Percentiles rank a stretch among this genome's conserved stretches.
phyloP scores from a whole-genome alignment of 2,888 invertebrate genomes.

The Macrosiphum euphorbiae region DNA sequence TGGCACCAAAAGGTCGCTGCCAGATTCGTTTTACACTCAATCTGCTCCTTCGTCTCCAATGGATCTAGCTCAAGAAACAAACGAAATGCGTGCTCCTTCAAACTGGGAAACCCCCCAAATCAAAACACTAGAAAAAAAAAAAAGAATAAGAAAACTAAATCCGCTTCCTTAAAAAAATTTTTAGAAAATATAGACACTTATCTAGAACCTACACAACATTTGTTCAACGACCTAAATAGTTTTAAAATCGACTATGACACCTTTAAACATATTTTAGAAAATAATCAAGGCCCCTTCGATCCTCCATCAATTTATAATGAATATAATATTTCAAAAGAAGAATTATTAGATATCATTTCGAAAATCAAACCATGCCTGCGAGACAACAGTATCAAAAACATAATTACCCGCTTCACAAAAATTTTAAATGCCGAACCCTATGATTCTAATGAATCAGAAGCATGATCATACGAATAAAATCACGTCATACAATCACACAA shows the following conservation, averaged over 20 bases:
- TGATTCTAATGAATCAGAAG: background rate
- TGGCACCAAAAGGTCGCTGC: background rate
- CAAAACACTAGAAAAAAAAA: background rate
- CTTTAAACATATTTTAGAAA: no score
- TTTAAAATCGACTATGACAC: background rate
- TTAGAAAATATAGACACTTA: no score
- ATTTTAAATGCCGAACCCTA: background rate
- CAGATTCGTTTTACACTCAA: background rate
- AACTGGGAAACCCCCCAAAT: background rate
- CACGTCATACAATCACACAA: background rate
- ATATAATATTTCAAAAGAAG: background rate
- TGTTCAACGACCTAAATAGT: background rate
- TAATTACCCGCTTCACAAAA: background rate
- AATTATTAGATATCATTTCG: constrained; percentile 1
- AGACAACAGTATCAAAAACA: constrained; percentile 8
- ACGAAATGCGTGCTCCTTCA: no score
- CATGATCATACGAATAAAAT: background rate
- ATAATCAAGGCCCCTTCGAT: no score
- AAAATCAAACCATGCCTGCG: background rate
- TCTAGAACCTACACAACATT: background rate
- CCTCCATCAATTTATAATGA: background rate
- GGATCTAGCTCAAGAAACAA: no score
- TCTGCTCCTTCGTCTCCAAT: no score
- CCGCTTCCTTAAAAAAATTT: no score
- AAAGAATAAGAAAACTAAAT: no score